phyloP scores from a whole-genome alignment of 2,797 vertebrate species.

The Etheostoma perlongum region DNA sequence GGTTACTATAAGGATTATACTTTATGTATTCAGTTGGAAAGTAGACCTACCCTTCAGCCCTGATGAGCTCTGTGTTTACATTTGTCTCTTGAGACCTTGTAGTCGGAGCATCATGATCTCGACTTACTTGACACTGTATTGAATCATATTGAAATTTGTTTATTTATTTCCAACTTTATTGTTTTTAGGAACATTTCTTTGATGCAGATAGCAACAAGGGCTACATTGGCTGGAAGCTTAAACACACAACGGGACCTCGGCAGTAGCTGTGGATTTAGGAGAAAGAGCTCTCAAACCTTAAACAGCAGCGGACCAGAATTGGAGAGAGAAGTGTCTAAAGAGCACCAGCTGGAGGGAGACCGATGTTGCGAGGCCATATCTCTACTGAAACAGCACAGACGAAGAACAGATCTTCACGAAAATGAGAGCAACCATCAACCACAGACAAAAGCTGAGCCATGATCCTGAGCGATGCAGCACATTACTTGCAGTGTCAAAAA shows the following conservation, averaged over 20 bases:
- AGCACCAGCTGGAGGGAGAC: conserved; percentile 25
- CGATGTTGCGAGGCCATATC: conserved; percentile 17
- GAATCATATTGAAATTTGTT: neutral
- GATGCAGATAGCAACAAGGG: conserved; percentile 27
- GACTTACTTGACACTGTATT: no score
- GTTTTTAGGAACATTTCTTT: conserved; percentile 18
- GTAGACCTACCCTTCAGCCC: no score
- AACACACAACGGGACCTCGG: conserved; percentile 6
- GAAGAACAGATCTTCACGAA: conserved; percentile 36
- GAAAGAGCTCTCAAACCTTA: conserved; percentile 11
- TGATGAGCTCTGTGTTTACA: no score
- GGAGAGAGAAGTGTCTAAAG: conserved; percentile 9
- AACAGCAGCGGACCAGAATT: conserved; percentile 14
- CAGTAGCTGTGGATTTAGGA: neutral
- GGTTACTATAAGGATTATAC: no score
- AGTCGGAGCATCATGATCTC: no score
- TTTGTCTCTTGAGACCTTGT: no score
- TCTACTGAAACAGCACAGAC: conserved; percentile 36
- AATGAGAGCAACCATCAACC: conserved; percentile 33
- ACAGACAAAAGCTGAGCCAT: conserved; percentile 30
- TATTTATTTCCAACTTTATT: neutral
- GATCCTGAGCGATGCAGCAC: conserved; percentile 26
- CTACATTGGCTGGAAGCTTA: conserved; percentile 15
- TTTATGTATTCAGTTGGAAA: no score
- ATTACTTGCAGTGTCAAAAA: conserved; percentile 11